Evolutionary conservation across 2,888 invertebrate species (phyloP).

Genomic region (Platyscelio sp.): DNA sequence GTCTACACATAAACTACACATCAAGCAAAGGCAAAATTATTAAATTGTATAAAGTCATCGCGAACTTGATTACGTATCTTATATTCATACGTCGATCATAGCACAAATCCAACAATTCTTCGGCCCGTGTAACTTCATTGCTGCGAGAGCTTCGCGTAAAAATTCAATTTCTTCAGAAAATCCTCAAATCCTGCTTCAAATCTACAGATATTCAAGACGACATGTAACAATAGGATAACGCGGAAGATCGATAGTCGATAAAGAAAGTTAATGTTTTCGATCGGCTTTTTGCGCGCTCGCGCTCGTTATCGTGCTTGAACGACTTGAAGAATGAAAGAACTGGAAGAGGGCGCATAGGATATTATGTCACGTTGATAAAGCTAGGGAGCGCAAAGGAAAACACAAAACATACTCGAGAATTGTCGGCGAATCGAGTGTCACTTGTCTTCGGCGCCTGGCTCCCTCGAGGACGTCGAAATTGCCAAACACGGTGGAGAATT

Average conservation of each 20-base stretch:
- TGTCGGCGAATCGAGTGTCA: conserved; percentile 81
- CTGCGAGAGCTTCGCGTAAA: conserved; percentile 34
- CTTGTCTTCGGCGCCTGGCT: conserved; percentile 79
- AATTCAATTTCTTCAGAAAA: conserved; percentile 56
- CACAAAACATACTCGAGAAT: conserved; percentile 78
- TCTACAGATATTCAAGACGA: conserved; percentile 51
- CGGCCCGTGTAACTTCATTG: conserved; percentile 51
- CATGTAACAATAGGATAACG: conserved; percentile 47
- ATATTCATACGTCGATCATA: conserved; percentile 13
- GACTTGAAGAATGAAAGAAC: conserved; percentile 46
- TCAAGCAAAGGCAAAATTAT: too few species aligned
- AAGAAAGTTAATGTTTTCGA: conserved; percentile 40
- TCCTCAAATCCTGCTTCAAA: conserved; percentile 36
- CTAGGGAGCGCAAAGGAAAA: conserved; percentile 69
- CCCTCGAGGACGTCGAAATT: conserved; percentile 76
- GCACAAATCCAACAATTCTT: conserved; percentile 24
- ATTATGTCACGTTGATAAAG: conserved; percentile 52
- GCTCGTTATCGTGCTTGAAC: conserved; percentile 49
- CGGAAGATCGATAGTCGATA: conserved; percentile 57
- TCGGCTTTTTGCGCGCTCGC: conserved; percentile 13
- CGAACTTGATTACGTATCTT: background rate
- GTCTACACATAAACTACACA: too few species aligned
- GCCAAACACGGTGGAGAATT: conserved; percentile 72
- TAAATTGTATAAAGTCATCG: too few species aligned
- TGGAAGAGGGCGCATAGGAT: conserved; percentile 40